phyloP scores from a whole-genome alignment of 2,113 vertebrate species.

The Gobio gobio region DNA sequence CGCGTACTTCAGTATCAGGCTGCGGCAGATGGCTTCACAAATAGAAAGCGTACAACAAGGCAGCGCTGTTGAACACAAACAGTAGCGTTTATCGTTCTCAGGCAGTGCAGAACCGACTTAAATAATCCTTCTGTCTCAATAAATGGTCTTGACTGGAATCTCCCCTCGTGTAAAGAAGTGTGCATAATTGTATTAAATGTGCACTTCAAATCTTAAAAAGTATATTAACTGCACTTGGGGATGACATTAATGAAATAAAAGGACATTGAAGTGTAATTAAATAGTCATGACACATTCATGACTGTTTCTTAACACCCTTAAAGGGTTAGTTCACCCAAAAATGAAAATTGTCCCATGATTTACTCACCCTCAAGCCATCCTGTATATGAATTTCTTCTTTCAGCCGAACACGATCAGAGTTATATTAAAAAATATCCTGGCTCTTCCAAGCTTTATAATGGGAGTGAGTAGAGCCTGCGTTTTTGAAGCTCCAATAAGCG shows the following conservation, averaged over 20 bases:
- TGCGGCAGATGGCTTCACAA: conserved; percentile 35
- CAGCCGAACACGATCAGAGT: no score
- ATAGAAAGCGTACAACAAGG: conserved; percentile 25
- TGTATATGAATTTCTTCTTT: no score
- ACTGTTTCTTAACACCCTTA: neutral
- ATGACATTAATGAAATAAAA: neutral
- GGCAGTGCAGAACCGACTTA: conserved; percentile 13
- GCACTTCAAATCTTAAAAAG: neutral
- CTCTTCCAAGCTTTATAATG: no score
- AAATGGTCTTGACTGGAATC: conserved; percentile 5
- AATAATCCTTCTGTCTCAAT: conserved; percentile 19
- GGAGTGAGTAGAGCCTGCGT: no score
- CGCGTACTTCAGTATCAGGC: conserved; percentile 14
- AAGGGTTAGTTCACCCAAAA: no score
- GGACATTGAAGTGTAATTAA: neutral
- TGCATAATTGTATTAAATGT: neutral
- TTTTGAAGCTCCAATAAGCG: no score
- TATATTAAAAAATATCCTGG: no score
- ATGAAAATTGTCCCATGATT: no score
- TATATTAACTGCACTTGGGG: neutral
- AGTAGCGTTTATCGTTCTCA: conserved; percentile 25
- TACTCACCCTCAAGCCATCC: no score
- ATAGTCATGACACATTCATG: neutral
- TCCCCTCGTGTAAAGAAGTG: neutral
- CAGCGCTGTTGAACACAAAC: conserved; percentile 22